Base-by-base conservation (phyloP, 2,113 vertebrate species). In the Caranx melampygus region DNA sequence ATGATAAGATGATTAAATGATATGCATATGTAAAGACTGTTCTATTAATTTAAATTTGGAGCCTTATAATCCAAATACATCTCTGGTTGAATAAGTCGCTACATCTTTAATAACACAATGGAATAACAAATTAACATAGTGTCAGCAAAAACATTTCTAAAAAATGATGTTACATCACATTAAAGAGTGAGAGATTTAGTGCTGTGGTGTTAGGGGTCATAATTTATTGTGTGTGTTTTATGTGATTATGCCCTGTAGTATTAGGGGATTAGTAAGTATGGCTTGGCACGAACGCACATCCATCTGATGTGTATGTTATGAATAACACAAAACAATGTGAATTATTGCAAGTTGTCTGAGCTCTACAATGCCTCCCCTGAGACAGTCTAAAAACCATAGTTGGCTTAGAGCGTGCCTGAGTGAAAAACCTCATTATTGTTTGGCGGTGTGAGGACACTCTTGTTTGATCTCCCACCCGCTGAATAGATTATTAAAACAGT, bases 401-500 rank as follows among this genome's bases (percentile, higher is more conserved):
- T 91, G 89, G 87, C 87, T 81, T 65, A 11, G 66, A 81, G 82
- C 62, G 65, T 75, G 76, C 63, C 75, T 77, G 84, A 90, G 62
- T 86, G 63, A 78, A 86, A 89, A 88, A 79, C 70, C 81, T 86
- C 75, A 88, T 89, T 88, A 89, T 78, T 89, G 87, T 79, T 82
- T 86, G 83, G 67, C 57, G 63, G 81, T 73, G 77, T 88, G 59
- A 87, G 82, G 67, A 89, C 74, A 42, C 86, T 79, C 69, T 57
- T 83, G 83, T 92, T 91, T 93, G 89, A 92, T 91, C 87, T 85
- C 37, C 68, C 26, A 92, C 82, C 87, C 90, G 91, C 91, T 74
- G 75, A 89, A 90, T 84, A 85, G 63, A 84, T 89, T 91, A 91
- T 89, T 90, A 85, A 90, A 90, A 92, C 83, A 87, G 82, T 90